Evolutionary conservation across 2,797 vertebrate genomes (phyloP).

Genomic region (Denticeps clupeoides): DNA sequence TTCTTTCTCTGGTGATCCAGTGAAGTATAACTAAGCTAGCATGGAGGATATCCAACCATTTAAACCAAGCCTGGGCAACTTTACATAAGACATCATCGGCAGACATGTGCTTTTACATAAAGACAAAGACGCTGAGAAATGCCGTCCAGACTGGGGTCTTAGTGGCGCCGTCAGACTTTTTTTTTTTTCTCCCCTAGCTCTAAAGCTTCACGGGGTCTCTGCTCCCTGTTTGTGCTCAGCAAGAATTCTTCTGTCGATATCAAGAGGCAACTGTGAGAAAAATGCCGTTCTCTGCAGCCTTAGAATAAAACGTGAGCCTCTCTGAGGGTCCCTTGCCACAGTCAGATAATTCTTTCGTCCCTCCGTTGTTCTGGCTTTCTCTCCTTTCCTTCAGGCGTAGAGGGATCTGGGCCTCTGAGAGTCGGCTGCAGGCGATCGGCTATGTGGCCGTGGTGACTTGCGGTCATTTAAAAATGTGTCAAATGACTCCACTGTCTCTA

Average conservation of each 20-base stretch:
- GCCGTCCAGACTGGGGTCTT: conserved; percentile 57
- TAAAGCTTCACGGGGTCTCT: conserved; percentile 69
- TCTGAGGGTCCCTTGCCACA: too few relatives aligned
- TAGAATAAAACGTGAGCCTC: too few relatives aligned
- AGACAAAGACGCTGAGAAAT: conserved; percentile 66
- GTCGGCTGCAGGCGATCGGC: conserved; percentile 7
- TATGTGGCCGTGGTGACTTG: conserved; percentile 7
- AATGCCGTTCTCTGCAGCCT: conserved; percentile 57
- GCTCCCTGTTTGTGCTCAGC: conserved; percentile 61
- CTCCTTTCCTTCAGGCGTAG: too few relatives aligned
- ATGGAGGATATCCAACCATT: conserved; percentile 69
- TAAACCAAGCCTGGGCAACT: conserved; percentile 67
- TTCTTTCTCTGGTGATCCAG: conserved; percentile 62
- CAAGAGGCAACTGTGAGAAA: conserved; percentile 58
- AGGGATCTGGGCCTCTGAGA: too few relatives aligned
- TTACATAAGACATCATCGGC: conserved; percentile 75
- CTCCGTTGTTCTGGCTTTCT: too few relatives aligned
- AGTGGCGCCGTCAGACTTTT: conserved; percentile 53
- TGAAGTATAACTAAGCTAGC: conserved; percentile 77
- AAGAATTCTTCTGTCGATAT: conserved; percentile 57
- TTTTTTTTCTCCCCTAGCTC: conserved; percentile 49
- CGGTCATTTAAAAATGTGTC: conserved; percentile 29
- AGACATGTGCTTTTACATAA: conserved; percentile 68
- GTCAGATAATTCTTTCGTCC: too few relatives aligned
- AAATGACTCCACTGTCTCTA: conserved; percentile 43